Percentiles rank a stretch among this genome's conserved stretches.
These are phyloP conservation scores for Agriopis marginaria DNA, from an alignment of 2,888 invertebrate genomes.

Conservation along the genomic window DNA sequence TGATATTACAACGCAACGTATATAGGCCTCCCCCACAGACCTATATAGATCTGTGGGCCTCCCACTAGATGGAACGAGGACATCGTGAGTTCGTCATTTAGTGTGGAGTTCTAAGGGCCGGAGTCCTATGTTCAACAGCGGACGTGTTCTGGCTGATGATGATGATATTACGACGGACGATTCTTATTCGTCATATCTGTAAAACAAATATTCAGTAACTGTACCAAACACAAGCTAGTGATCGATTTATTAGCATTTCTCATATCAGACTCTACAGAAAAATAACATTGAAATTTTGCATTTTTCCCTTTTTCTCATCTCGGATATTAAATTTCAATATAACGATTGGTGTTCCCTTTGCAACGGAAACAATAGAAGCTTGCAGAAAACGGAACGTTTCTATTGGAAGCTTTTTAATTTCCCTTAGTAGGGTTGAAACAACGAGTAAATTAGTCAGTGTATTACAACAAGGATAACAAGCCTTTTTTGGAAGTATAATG, in stretches of 20 bases:
- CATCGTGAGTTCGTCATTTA: too few species aligned
- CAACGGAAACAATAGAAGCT: constrained; percentile 19
- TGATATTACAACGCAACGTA: too few species aligned
- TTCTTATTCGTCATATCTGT: not conserved
- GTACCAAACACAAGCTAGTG: not conserved
- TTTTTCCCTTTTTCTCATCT: constrained; percentile 12
- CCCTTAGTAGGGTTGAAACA: not conserved
- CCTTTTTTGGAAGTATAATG: not conserved
- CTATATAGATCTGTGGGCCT: too few species aligned
- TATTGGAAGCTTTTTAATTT: constrained; percentile 10
- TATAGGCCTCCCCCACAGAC: too few species aligned
- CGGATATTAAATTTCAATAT: constrained; percentile 28
- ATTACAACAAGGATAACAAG: not conserved
- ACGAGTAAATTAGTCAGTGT: not conserved
- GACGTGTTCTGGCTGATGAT: too few species aligned
- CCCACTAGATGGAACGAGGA: too few species aligned
- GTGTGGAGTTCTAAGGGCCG: too few species aligned
- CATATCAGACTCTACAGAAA: constrained; percentile 8
- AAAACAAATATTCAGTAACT: not conserved
- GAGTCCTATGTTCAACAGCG: too few species aligned
- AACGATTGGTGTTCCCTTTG: constrained; percentile 10
- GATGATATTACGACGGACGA: too few species aligned
- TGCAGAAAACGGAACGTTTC: not conserved
- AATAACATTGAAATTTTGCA: constrained; percentile 7
- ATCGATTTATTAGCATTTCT: not conserved